Evolutionary conservation across 2,888 invertebrate genomes (phyloP).

Genomic region (Taphrorychus bicolor): DNA sequence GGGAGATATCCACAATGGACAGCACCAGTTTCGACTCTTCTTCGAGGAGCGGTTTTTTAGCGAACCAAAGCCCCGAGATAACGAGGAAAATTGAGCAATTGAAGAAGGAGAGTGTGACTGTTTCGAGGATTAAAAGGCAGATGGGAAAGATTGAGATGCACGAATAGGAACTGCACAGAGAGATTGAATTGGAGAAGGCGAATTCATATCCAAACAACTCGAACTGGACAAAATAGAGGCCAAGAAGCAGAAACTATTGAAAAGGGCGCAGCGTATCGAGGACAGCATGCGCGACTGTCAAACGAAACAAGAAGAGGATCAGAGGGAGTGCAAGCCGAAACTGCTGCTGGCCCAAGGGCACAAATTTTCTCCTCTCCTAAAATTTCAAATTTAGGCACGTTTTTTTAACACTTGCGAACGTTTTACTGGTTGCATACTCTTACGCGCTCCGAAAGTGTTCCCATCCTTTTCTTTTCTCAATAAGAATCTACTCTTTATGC

Average conservation of each 20-base stretch:
- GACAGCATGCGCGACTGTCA: slow-evolving; percentile 74
- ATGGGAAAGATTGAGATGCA: slow-evolving; percentile 85
- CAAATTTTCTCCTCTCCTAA: too few species aligned
- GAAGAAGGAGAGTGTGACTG: slow-evolving; percentile 62
- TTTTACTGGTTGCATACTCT: too few species aligned
- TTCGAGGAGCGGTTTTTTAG: not conserved
- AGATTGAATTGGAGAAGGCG: slow-evolving; percentile 80
- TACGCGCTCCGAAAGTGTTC: too few species aligned
- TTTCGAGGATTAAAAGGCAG: slow-evolving; percentile 74
- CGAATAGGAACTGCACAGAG: slow-evolving; percentile 80
- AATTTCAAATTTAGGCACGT: too few species aligned
- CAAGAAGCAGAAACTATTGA: slow-evolving; percentile 71
- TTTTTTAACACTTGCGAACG: too few species aligned
- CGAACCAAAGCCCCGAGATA: slow-evolving; percentile 37
- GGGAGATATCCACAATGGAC: slow-evolving; percentile 26
- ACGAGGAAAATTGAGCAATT: slow-evolving; percentile 50
- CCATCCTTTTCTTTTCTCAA: too few species aligned
- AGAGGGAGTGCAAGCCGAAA: slow-evolving; percentile 75
- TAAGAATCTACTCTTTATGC: too few species aligned
- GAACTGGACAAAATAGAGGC: slow-evolving; percentile 77
- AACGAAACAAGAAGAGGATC: slow-evolving; percentile 75
- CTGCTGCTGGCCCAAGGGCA: slow-evolving; percentile 75
- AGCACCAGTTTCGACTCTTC: slow-evolving; percentile 26
- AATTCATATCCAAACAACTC: slow-evolving; percentile 79
- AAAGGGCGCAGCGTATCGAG: slow-evolving; percentile 77